These are phyloP conservation scores for Embiotoca jacksoni DNA, from an alignment of 2,113 vertebrate species.

Conservation along the genomic window DNA sequence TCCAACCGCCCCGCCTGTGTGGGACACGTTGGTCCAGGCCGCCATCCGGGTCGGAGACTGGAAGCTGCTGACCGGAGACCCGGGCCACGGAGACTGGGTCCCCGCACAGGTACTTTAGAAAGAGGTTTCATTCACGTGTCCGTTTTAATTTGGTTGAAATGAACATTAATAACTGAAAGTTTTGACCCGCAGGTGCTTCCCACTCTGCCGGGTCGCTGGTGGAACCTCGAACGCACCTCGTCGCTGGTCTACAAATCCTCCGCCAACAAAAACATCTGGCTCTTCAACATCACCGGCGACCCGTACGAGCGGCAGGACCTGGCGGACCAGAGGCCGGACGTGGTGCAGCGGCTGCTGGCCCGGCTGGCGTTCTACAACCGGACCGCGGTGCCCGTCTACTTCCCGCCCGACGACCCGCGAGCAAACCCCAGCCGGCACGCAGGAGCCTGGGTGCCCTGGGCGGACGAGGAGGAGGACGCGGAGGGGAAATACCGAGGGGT, in stretches of 20 bases:
- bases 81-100: constrained; percentile 95
- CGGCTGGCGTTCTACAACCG: constrained; percentile 90
- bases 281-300: constrained; percentile 95
- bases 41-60: constrained; percentile 94
- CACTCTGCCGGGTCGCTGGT: constrained; percentile 92
- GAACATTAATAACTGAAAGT: neutral
- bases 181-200: constrained; percentile 86
- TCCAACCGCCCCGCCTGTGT: constrained; percentile 68
- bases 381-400: constrained; percentile 91
- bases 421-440: constrained; percentile 89
- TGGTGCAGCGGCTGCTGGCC: constrained; percentile 88
- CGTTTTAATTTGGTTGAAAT: neutral
- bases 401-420: constrained; percentile 91
- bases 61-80: constrained; percentile 95
- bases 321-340: constrained; percentile 84
- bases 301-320: constrained; percentile 92
- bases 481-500: constrained; percentile 75
- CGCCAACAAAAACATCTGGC: constrained; percentile 85
- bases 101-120: constrained; percentile 87
- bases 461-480: constrained; percentile 79
- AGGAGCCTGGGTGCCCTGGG: constrained; percentile 94
- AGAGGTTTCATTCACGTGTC: neutral
- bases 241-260: constrained; percentile 23
- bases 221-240: constrained; percentile 91
- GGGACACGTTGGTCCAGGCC: constrained; percentile 93